These are phyloP conservation scores for Elephas maximus DNA, from an alignment of 2,113 vertebrate species.

Conservation along the genomic window DNA sequence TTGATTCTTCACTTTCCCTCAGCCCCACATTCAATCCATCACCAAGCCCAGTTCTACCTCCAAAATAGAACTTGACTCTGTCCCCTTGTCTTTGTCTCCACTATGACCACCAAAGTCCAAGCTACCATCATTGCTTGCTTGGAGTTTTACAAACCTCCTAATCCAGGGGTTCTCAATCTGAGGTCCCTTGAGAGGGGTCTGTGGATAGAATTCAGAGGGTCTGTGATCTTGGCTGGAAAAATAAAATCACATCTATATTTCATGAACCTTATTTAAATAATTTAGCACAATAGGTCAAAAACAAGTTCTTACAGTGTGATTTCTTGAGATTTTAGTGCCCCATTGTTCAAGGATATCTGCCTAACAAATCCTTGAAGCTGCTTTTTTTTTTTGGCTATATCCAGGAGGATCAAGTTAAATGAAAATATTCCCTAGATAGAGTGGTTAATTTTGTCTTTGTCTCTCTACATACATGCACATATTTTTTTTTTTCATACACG, in stretches of 20 bases:
- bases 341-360: constrained; percentile 31
- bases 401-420: background rate
- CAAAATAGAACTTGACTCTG: background rate
- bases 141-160: background rate
- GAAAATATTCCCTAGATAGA: constrained; percentile 5
- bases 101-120: background rate
- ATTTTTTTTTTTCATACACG: background rate
- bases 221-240: background rate
- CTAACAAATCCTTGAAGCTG: constrained; percentile 1
- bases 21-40: background rate
- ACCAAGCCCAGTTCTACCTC: background rate
- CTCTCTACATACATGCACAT: background rate
- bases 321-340: constrained; percentile 20
- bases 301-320: background rate
- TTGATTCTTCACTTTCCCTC: background rate
- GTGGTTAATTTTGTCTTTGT: background rate
- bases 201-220: background rate
- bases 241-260: constrained; percentile 49
- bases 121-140: background rate
- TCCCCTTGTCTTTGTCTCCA: background rate
- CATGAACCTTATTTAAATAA: constrained; percentile 54
- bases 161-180: background rate
- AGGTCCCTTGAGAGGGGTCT: background rate
- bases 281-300: constrained; percentile 14
- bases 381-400: background rate